Evolutionary conservation across 2,113 vertebrate species (phyloP), one percentile per base, ranked within the genome.

Genomic region (Ivindomyrus marchei): DNA sequence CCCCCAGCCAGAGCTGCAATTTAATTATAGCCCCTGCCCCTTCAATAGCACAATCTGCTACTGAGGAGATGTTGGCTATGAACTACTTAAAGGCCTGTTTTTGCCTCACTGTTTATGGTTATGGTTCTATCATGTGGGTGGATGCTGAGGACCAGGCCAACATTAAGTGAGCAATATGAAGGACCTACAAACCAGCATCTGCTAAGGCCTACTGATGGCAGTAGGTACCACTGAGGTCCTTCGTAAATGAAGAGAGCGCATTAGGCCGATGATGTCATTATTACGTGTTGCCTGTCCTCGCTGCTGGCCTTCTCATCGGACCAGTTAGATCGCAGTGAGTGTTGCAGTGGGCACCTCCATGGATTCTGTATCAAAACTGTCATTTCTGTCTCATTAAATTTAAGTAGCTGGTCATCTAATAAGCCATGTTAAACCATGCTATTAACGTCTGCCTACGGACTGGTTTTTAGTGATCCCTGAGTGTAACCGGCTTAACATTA

Each of bases 301-400:
- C 85, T 27, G n/a, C 9, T 31, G 47, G n/a, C 47, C 27, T 86
- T 4, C 13, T 15, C 11, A 21, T 31, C 1, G 49, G 15, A 49
- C 46, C 85, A 49, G 11, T 87, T 52, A 87, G 46, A 52, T 49
- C 31, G 85, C 46, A 50, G 45, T 27, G 24, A 49, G 46, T 27
- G 84, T 15, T 86, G 19, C 42, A 15, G 85, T 49, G 46, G 11
- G 17, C 15, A 80, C 45, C 24, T 52, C 66, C 13, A 13, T 19
- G 31, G 49, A 53, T 36, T 85, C 52, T 52, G 58, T 87, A 58
- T 53, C 85, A 90, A 49, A 88, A 46, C n/a, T 88, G 62, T 92
- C 2, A 66, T 91, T 91, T 93, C 91, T 89, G 90, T 90, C 85
- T 91, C 91, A 91, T 91, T 92, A 91, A 36, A 56, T 91, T 91